phyloP scores from a whole-genome alignment of 2,113 vertebrate genomes.

The Motacilla tschutschensis region DNA sequence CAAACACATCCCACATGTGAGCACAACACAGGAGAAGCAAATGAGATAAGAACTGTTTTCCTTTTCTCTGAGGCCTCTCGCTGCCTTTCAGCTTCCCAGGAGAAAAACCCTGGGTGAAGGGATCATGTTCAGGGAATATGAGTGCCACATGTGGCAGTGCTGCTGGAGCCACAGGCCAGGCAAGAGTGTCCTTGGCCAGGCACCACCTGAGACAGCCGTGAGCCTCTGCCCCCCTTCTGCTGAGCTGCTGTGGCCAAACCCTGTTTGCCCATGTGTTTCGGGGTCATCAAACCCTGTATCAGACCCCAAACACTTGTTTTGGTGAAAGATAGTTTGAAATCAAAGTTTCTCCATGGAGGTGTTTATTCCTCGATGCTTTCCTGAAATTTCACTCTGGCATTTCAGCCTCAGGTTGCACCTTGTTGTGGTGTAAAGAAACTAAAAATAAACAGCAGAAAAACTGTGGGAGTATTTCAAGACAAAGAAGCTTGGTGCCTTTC shows the following conservation, averaged over 20 bases:
- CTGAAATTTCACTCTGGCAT: not conserved
- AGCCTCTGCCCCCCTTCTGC: not conserved
- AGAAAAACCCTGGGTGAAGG: too few species aligned
- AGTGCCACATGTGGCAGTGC: not conserved
- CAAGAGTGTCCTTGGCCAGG: not conserved
- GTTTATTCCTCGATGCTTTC: not conserved
- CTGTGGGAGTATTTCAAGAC: not conserved
- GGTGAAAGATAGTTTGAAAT: not conserved
- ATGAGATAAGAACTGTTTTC: too few species aligned
- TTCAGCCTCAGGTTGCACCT: not conserved
- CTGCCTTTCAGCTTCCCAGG: too few species aligned
- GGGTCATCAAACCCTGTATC: rapidly evolving
- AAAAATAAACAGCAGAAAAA: not conserved
- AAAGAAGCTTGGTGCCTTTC: not conserved
- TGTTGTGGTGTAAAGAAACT: not conserved
- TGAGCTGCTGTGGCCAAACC: not conserved
- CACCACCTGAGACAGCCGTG: not conserved
- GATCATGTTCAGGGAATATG: too few species aligned
- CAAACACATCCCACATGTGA: too few species aligned
- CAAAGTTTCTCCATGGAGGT: not conserved
- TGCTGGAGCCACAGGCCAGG: not conserved
- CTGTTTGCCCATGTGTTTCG: rapidly evolving
- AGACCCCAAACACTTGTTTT: not conserved
- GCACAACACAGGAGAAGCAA: too few species aligned
- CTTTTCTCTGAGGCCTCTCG: too few species aligned